Base-by-base conservation (phyloP, 2,888 invertebrate genomes). In the Phyllotreta cruciferae region DNA sequence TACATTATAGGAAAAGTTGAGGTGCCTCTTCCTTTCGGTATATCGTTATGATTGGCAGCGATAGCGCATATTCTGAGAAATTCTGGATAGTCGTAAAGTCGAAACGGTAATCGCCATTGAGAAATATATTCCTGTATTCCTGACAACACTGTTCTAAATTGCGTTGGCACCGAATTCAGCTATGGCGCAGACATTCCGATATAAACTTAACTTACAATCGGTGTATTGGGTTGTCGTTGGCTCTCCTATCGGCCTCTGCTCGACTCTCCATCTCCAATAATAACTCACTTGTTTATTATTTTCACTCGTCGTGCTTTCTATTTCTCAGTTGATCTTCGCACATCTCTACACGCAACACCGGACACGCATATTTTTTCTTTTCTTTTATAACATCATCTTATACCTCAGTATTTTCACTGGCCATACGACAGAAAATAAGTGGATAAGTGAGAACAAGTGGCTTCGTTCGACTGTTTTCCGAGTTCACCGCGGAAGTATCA, bases 211-310 rank as follows among this genome's bases (percentile, higher is more conserved):
- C 7, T 52, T 36, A 56, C 56, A 14, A 34, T 36, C 13, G 13
- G 47, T 37, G 36, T 44, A 35, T 56, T 35, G 44, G 38, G 49
- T 34, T 47, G 24, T 39, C 35, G n/a, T 34, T 47, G 6, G 47
- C 47, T 34, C 7, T 13, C 13, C 24, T 38, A 57, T 58, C 39
- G 24, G 37, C 37, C 36, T 11, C 35, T 39, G 14, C 44, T 41
- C 38, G 14, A 37, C 57, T 57, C 47, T 34, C 49, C 8, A 57
- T 57, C 39, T 60, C 58, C 58, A 58, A 58, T 58, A 58, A 58
- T 58, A 58, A 58, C 58, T 50, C 58, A 41, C 58, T 50, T 58
- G 58, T 58, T 58, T 49, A 58, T 58, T 58, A 58, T 58, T 50
- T 58, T 41, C 39, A 36, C 58, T 58, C 50, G 37, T 49, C 7